A percentile compares a stretch with the other conserved stretches of the same genome.
phyloP scores from a whole-genome alignment of 2,888 invertebrate species.

The Ophion ventricosus region DNA sequence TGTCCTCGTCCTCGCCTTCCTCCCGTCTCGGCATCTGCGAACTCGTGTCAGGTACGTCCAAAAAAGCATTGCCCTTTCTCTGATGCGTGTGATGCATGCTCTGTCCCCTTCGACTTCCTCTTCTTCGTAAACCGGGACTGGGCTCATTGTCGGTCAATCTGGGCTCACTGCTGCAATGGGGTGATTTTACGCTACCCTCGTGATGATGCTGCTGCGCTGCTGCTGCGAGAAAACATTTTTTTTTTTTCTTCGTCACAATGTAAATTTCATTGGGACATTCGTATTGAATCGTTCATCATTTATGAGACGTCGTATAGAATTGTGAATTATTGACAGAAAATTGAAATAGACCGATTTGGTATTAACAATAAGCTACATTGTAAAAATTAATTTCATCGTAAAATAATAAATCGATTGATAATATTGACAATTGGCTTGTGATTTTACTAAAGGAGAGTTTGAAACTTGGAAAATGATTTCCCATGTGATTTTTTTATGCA shows the following conservation, averaged over 20 bases:
- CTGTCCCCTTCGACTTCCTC: constrained; percentile 86
- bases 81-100: constrained; percentile 84
- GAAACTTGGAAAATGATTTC: background rate
- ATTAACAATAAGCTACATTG: no score
- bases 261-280: background rate
- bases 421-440: no score
- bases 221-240: constrained; percentile 55
- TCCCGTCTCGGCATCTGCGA: constrained; percentile 90
- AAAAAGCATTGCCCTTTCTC: constrained; percentile 89
- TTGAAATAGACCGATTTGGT: no score
- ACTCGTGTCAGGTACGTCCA: constrained; percentile 87
- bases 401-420: no score
- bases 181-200: constrained; percentile 84
- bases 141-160: constrained; percentile 88
- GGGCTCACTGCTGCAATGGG: constrained; percentile 88
- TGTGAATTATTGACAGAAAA: no score
- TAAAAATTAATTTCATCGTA: no score
- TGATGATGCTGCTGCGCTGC: constrained; percentile 74
- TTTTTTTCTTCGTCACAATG: constrained; percentile 18
- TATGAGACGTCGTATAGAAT: no score
- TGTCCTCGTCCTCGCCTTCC: constrained; percentile 92
- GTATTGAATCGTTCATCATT: no score
- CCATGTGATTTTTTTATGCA: no score
- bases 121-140: constrained; percentile 87
- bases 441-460: background rate